Evolutionary conservation across 2,797 vertebrate genomes (phyloP), one percentile per base, ranked within the genome.

Genomic region (Cetoscarus ocellatus): DNA sequence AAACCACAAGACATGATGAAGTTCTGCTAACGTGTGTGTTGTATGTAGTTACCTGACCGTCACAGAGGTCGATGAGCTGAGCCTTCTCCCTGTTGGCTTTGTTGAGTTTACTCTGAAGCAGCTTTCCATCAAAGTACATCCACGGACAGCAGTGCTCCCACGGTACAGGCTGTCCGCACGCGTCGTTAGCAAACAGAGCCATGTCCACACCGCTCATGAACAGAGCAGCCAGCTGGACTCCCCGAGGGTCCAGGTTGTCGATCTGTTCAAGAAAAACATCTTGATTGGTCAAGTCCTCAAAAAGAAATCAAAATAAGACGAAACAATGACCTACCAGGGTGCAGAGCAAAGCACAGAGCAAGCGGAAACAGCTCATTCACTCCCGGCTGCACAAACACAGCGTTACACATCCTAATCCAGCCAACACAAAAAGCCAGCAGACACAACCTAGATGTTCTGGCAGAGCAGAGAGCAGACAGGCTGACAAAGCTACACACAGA

Each of bases 101-200:
- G 84, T 96, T 94, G 85, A 98, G 96, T 91, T 97, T 98, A 88
- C 96, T 97, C 91, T 99, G 97, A 78, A 98, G 96, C 83, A 99
- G 95, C 65, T 98, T 98, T 70, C 97, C 97, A 65, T 99, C 97
- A 82, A 98, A 99, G 89, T 97, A 99, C 97, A 98, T 97, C 97
- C 97, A 99, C 0, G 97, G 97, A 85, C 97, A 99, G 93, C 97
- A 97, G 92, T 98, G 96, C 83, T 99, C 97, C 97, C 97, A 99
- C 2, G 96, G 97, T 83, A 99, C 93, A 0, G 97, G 97, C 91
- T 98, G 97, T 18, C 97, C 97, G 0, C 97, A 98, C 0, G 94
- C 96, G 0, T 98, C 97, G 0, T 98, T 99, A 66, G 96, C 97
- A 75, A 99, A 97, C 70, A 98, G 90, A 4, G 97, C 97, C 97